phyloP scores from a whole-genome alignment of 1,140 invertebrate species.

The Ips nitidus region DNA sequence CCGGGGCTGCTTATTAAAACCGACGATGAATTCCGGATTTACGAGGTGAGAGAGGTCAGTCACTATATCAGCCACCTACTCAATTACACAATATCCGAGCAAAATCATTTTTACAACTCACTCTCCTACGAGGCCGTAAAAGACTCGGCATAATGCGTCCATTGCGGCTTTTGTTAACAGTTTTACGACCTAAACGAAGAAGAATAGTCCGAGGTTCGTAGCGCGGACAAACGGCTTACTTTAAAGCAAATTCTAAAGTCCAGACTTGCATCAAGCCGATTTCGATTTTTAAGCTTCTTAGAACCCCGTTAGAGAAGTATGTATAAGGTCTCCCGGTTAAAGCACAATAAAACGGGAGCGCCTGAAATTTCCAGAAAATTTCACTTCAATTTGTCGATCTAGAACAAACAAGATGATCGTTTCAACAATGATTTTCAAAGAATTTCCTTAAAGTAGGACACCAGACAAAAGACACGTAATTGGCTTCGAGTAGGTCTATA shows the following conservation, averaged over 20 bases:
- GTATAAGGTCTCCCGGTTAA: too few species aligned
- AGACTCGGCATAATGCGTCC: constrained; percentile 9
- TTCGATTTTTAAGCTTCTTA: neutral
- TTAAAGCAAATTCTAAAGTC: neutral
- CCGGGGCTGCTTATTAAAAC: neutral
- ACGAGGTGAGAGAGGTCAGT: too few species aligned
- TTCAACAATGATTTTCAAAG: neutral
- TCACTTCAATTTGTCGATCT: neutral
- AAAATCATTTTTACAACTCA: constrained; percentile 6
- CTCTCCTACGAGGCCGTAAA: constrained; percentile 9
- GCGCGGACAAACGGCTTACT: neutral
- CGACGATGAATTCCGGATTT: too few species aligned
- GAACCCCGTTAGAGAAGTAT: neutral
- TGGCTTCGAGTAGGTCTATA: constrained; percentile 9
- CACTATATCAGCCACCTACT: too few species aligned
- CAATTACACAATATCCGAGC: too few species aligned
- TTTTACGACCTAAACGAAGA: constrained; percentile 12
- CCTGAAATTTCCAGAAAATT: neutral
- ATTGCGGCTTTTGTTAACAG: constrained; percentile 7
- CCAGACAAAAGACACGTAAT: constrained; percentile 3
- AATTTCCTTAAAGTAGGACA: neutral
- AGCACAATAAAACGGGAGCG: too few species aligned
- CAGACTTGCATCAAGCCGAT: neutral
- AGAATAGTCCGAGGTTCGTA: constrained; percentile 6
- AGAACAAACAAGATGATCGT: too few species aligned